A percentile compares a stretch with the other conserved stretches of the same genome.
phyloP scores from a whole-genome alignment of 2,888 invertebrate genomes.

The Chrysotoxum bicinctum region DNA sequence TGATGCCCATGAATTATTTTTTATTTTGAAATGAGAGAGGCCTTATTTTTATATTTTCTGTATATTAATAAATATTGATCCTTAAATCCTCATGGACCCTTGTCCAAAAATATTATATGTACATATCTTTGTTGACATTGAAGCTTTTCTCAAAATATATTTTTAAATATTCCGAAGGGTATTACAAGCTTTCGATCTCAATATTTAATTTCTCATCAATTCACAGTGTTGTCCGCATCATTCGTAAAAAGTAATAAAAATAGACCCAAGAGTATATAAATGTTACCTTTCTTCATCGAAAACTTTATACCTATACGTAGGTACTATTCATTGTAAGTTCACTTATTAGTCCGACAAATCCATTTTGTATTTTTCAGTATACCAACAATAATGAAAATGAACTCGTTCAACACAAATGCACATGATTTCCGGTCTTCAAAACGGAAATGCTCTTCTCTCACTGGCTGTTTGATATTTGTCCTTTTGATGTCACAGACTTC shows the following conservation, averaged over 20 bases:
- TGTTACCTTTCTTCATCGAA: not conserved
- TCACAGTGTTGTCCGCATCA: no score
- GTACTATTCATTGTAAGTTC: not conserved
- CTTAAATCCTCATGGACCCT: no score
- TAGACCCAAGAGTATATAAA: not conserved
- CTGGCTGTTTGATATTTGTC: constrained; percentile 74
- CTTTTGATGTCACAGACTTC: constrained; percentile 60
- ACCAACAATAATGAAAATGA: constrained; percentile 67
- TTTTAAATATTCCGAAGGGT: not conserved
- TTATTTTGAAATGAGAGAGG: no score
- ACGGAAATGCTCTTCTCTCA: constrained; percentile 73
- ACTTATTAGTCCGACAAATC: constrained; percentile 11
- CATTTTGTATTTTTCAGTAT: constrained; percentile 19
- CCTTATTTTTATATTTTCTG: no score
- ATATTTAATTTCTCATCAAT: constrained; percentile 9
- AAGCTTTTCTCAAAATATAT: not conserved
- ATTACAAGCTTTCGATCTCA: not conserved
- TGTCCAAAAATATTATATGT: no score
- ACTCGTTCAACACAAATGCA: constrained; percentile 70
- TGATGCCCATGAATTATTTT: no score
- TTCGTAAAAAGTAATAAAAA: not conserved
- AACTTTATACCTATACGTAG: not conserved
- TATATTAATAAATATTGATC: no score
- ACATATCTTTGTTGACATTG: no score
- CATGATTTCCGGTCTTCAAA: constrained; percentile 73